phyloP scores from a whole-genome alignment of 2,888 invertebrate genomes.

The Acanthosepion pharaonis region DNA sequence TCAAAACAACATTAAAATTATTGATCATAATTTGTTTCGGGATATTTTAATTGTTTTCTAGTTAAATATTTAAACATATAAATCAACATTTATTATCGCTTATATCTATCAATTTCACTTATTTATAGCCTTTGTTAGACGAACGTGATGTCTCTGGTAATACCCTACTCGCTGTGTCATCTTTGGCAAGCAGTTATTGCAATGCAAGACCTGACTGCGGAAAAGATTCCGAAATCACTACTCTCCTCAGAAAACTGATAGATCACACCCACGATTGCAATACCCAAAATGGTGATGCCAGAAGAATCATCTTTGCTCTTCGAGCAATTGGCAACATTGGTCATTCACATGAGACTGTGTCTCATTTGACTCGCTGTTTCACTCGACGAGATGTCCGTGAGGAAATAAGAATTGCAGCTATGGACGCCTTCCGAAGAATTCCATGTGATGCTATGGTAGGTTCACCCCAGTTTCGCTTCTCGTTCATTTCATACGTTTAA shows the following conservation, averaged over 20 bases:
- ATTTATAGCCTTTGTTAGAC: constrained; percentile 61
- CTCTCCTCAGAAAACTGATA: constrained; percentile 48
- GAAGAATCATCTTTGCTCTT: constrained; percentile 73
- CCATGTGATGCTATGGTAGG: constrained; percentile 77
- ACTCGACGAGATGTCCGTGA: constrained; percentile 79
- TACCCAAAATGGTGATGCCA: not conserved
- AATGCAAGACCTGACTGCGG: constrained; percentile 74
- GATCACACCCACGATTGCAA: not conserved
- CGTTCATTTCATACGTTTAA: too few relatives aligned
- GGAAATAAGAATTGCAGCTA: constrained; percentile 84
- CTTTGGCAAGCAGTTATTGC: constrained; percentile 84
- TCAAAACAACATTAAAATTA: too few relatives aligned
- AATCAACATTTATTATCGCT: too few relatives aligned
- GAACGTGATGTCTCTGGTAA: constrained; percentile 73
- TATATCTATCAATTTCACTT: not conserved
- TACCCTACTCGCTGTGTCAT: constrained; percentile 81
- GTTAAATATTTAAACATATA: too few relatives aligned
- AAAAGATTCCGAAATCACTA: constrained; percentile 67
- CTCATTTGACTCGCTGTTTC: constrained; percentile 65
- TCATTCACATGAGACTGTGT: constrained; percentile 76
- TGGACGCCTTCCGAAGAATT: constrained; percentile 84
- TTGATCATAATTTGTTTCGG: too few relatives aligned
- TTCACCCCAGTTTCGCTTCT: not conserved
- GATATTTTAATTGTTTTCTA: too few relatives aligned
- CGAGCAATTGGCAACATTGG: constrained; percentile 94